Evolutionary conservation across 2,888 invertebrate genomes (phyloP), one percentile per base, ranked within the genome.

Genomic region (Cheilosia impressa): DNA sequence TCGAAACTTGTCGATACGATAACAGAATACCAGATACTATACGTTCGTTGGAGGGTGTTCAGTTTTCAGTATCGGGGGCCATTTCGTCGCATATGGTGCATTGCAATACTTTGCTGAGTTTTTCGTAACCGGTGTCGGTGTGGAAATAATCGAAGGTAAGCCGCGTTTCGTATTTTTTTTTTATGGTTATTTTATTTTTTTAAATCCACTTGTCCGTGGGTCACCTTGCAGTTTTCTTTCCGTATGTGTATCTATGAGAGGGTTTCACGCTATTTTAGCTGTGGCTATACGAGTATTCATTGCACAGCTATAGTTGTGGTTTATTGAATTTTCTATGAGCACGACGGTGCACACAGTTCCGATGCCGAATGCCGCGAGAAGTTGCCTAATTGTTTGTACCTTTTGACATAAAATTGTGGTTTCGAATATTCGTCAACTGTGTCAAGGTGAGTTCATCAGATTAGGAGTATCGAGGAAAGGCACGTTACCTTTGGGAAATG

Each of bases 141-240:
- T 75, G 34, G 17, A 31, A 55, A 19, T 15, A 55, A 62, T 47
- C 24, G 62, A 71, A 77, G 77, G 77, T 27, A 77, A 77, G 71
- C 71, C 71, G 58, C 62, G 55, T 77, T 77, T 77, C n/a, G 71
- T 62, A 41, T 69, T 38, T 62, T 58, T 52, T 53, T 19, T 1
- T 65, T 65, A n/a, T 24, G 19, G 58, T 75, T 65, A n/a, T 24
- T 27, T 15, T 52, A 2, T 15, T 22, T 15, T 52, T 2, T 24
- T 10, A 24, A 5, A 53, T 55, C 55, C 62, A 62, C 69, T 71
- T 71, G 71, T 55, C 62, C 60, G 63, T 52, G 10, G 34, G 58
- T 60, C 53, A 45, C 77, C 69, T 71, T 77, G 69, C 62, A 71
- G 38, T 71, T 72, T 38, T 63, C 45, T 53, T 77, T 77, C 77